Evolutionary conservation across 2,113 vertebrate species (phyloP).

Genomic region (Urocitellus parryii): DNA sequence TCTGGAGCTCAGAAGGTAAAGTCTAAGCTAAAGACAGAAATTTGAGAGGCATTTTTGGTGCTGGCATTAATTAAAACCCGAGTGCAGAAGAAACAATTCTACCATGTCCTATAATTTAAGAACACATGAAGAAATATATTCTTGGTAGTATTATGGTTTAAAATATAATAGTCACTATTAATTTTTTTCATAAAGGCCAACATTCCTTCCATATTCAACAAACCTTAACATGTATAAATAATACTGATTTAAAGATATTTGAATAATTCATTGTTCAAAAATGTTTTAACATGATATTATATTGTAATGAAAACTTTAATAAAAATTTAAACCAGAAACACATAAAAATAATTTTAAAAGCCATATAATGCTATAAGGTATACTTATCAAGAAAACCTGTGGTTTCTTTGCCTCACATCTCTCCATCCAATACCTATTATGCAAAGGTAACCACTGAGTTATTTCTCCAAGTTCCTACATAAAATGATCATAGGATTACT

Average conservation of each 20-base stretch:
- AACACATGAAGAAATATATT: neutral
- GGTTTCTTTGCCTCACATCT: neutral
- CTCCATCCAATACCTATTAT: neutral
- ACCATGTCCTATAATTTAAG: neutral
- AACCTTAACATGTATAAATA: neutral
- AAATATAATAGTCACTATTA: slow-evolving; percentile 14
- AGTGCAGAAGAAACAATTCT: neutral
- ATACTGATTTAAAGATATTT: neutral
- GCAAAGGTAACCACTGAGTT: neutral
- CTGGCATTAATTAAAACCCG: neutral
- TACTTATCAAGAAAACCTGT: neutral
- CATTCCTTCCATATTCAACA: neutral
- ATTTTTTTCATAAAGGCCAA: neutral
- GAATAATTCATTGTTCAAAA: neutral
- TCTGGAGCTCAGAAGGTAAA: neutral
- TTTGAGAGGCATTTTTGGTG: neutral
- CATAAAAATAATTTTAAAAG: neutral
- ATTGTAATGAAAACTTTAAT: neutral
- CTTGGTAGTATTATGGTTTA: neutral
- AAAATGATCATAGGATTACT: neutral
- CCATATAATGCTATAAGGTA: neutral
- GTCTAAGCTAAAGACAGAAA: neutral
- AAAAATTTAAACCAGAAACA: slow-evolving; percentile 35
- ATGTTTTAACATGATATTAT: neutral
- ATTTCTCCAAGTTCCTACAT: neutral